A percentile compares a stretch with the other conserved stretches of the same genome.
phyloP scores from a whole-genome alignment of 2,888 invertebrate genomes.

The Eupithecia exiguata region DNA sequence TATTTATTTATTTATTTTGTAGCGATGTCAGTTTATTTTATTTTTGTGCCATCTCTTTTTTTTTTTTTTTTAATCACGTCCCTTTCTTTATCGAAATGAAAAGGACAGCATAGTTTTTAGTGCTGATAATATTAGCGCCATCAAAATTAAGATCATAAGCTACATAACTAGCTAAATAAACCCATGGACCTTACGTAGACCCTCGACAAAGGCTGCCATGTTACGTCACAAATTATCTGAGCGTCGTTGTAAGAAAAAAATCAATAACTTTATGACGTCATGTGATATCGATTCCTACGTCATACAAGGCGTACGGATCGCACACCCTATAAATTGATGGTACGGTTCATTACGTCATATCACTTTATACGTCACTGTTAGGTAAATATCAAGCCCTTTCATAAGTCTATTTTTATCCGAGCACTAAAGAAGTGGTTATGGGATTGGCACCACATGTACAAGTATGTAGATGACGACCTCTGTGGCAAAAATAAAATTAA shows the following conservation, averaged over 20 bases:
- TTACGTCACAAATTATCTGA: not conserved
- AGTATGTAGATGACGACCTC: not conserved
- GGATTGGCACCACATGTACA: not conserved
- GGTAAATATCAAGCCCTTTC: slow-evolving; percentile 1
- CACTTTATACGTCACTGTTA: not conserved
- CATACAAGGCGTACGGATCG: not conserved
- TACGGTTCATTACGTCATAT: not conserved
- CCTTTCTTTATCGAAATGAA: too few relatives aligned
- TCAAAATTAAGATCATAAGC: not conserved
- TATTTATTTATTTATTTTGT: too few relatives aligned
- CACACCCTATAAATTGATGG: slow-evolving; percentile 7
- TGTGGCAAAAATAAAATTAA: too few relatives aligned
- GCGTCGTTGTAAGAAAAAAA: slow-evolving; percentile 11
- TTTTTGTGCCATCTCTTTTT: too few relatives aligned
- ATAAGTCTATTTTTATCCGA: not conserved
- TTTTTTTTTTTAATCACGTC: too few relatives aligned
- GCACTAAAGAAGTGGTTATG: not conserved
- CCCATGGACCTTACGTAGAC: not conserved
- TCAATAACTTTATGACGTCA: slow-evolving; percentile 8
- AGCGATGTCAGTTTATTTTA: too few relatives aligned
- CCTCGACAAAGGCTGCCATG: slow-evolving; percentile 10
- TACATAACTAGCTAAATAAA: too few relatives aligned
- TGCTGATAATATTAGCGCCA: not conserved
- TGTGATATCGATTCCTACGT: slow-evolving; percentile 10
- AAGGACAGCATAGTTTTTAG: not conserved